Evolutionary conservation across 1,140 invertebrate species (phyloP), one percentile per base, ranked within the genome.

Genomic region (Zaprionus kolodkinae): DNA sequence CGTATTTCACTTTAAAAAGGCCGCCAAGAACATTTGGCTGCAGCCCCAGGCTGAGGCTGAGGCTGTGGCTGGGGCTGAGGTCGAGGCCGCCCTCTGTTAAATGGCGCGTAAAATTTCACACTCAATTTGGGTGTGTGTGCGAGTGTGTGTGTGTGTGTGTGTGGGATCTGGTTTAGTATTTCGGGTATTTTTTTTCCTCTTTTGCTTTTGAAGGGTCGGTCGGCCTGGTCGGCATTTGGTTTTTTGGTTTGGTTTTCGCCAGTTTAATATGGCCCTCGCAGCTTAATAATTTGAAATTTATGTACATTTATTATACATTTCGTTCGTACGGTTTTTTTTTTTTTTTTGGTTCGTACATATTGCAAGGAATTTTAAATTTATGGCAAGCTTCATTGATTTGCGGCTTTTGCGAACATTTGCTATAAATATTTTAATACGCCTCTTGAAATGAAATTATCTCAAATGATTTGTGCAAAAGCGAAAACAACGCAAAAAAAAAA

Each of bases 21-120:
- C 52, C 45, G 57, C 36, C 52, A 57, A 76, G 72, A 52, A 33
- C 40, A 60, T 64, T 68, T 61, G 55, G 38, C 35, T 64, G 45
- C 55, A 30, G n/a, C 27, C 45, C 11, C 17, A 25, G 45, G 45
- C 45, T 21, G 21, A 25, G 45, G 45, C 45, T 21, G 21, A 21
- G 21, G 21, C 21, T 21, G 21, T 21, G 21, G 21, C 27, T 11
- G 45, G 21, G 45, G 15, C 45, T 12, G 45, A 12, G 45, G 21
- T 13, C 5, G 38, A 7, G 43, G 50, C 67, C 52, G 50, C 57
- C 64, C 54, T 33, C 75, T 80, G 83, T 72, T 87, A 88, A 87
- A 88, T 87, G 83, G 77, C 71, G 80, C 84, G 77, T 88, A 88
- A 74, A 88, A 88, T 87, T 87, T 87, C 73, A 87, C 83, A 87